These are phyloP conservation scores for Nysson spinosus DNA, from an alignment of 2,888 invertebrate genomes.

Conservation along the genomic window DNA sequence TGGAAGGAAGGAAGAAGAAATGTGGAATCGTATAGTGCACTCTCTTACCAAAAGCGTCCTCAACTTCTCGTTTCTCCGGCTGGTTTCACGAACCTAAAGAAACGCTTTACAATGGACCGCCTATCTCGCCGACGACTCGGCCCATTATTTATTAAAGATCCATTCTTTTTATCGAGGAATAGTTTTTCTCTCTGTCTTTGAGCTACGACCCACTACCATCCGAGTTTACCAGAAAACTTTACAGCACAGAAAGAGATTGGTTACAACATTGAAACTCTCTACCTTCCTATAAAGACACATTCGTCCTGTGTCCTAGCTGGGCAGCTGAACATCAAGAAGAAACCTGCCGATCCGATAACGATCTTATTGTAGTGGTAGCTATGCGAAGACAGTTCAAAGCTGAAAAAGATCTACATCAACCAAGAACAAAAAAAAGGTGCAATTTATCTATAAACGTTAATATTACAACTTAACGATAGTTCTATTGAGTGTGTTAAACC, in stretches of 20 bases:
- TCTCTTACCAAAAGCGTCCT: constrained; percentile 22
- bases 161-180: constrained; percentile 58
- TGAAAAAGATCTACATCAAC: neutral
- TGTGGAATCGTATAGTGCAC: constrained; percentile 8
- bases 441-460: neutral
- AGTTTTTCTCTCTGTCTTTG: constrained; percentile 46
- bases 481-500: too few species aligned
- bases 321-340: neutral
- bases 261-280: constrained; percentile 8
- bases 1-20: constrained; percentile 2
- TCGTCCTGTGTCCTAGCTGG: neutral
- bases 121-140: constrained; percentile 46
- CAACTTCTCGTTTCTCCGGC: constrained; percentile 51
- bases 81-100: constrained; percentile 48
- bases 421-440: neutral
- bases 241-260: constrained; percentile 53
- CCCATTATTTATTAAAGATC: constrained; percentile 62
- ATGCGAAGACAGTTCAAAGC: neutral
- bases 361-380: constrained; percentile 10
- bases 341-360: constrained; percentile 15
- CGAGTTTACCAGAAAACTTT: constrained; percentile 60
- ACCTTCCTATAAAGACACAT: neutral
- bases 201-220: constrained; percentile 13
- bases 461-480: too few species aligned
- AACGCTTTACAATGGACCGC: constrained; percentile 52